Conservation (phyloP, 2,888 invertebrate species). For the Eulithis prunata region DNA sequence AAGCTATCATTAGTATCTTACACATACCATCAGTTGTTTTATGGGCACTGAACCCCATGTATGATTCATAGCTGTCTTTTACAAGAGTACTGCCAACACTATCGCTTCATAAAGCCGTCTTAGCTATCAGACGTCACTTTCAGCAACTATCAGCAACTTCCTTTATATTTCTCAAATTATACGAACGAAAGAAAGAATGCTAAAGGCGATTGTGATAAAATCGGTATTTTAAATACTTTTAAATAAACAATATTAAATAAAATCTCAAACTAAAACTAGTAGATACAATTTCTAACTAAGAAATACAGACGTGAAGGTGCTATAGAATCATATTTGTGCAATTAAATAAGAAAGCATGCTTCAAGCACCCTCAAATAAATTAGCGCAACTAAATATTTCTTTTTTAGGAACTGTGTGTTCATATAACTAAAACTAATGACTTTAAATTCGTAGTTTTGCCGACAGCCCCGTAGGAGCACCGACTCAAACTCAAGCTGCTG, state of each 20-base stretch:
- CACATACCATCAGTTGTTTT: constrained; percentile 29
- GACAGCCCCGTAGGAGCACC: constrained; percentile 13
- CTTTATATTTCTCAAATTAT: neutral
- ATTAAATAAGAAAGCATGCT: constrained; percentile 49
- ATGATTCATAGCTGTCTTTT: constrained; percentile 24
- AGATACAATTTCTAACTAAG: constrained; percentile 32
- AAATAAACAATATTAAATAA: constrained; percentile 42
- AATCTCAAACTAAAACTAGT: constrained; percentile 36
- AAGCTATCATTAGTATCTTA: constrained; percentile 24
- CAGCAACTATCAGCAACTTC: neutral
- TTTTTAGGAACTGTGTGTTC: constrained; percentile 68
- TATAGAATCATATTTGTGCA: constrained; percentile 42
- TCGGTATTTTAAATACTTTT: constrained; percentile 31
- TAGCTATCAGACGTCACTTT: neutral
- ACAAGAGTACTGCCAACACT: constrained; percentile 14
- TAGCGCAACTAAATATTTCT: constrained; percentile 47
- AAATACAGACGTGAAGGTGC: constrained; percentile 32
- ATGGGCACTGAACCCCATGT: constrained; percentile 30
- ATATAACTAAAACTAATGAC: constrained; percentile 60
- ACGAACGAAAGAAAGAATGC: neutral
- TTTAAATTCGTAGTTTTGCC: constrained; percentile 62
- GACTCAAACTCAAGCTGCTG: constrained; percentile 1
- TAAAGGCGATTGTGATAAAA: neutral
- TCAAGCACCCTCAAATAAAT: constrained; percentile 48
- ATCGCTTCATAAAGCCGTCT: neutral